Evolutionary conservation across 2,797 vertebrate genomes (phyloP).

Genomic region (Melanotaenia pygmaea): DNA sequence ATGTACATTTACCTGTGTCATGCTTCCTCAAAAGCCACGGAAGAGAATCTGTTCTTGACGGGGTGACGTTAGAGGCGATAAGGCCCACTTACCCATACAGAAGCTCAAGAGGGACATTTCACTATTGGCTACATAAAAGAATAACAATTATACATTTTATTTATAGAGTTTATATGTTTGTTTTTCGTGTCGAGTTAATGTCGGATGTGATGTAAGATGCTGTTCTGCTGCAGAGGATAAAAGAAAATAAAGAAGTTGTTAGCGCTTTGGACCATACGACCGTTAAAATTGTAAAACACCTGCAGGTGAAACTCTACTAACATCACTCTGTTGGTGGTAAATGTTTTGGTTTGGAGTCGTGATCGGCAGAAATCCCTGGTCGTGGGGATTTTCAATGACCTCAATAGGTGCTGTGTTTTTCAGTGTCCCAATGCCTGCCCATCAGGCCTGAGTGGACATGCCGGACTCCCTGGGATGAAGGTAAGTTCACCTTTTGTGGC

Average conservation of each 20-base stretch:
- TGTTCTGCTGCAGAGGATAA: neutral
- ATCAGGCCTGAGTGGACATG: conserved; percentile 85
- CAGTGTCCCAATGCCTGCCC: conserved; percentile 94
- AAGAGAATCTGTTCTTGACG: no score
- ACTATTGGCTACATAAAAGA: no score
- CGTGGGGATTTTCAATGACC: conserved; percentile 65
- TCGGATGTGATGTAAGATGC: neutral
- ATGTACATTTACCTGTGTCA: no score
- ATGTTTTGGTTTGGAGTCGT: neutral
- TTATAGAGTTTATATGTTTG: no score
- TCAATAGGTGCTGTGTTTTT: conserved; percentile 69
- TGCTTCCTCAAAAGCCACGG: no score
- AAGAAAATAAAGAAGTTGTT: neutral
- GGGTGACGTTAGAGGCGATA: no score
- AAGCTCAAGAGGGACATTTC: no score
- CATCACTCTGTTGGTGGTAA: neutral
- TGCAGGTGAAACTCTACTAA: neutral
- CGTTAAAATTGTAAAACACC: neutral
- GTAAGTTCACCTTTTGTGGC: conserved; percentile 70
- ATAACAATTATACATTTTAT: no score
- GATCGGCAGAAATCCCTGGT: conserved; percentile 45
- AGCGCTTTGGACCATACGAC: neutral
- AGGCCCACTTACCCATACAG: no score
- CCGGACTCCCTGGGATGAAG: conserved; percentile 94
- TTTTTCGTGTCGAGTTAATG: no score